Base-by-base conservation (phyloP, 37 sponge, comb jelly and placozoan genomes). In the Geodia barretti region DNA sequence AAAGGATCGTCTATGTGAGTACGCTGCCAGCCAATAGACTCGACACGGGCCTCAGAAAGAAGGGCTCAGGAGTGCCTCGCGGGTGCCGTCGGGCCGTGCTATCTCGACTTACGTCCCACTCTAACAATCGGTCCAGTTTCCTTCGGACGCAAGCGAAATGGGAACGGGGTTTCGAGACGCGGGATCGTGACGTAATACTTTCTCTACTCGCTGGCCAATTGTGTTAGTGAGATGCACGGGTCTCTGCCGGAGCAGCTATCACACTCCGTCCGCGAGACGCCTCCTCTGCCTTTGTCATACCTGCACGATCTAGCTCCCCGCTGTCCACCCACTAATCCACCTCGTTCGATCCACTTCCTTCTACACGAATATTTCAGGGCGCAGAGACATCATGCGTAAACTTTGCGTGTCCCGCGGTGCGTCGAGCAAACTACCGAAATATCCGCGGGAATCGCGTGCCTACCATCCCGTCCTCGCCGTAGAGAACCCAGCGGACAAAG, bases 231-330 rank as follows among this genome's bases (percentile, higher is more conserved):
- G 39, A 8, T 20, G 0, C 70, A 81, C 82, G 41, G 58, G 14
- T 43, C 32, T 41, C 76, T 87, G 9, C 82, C 88, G 34, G 82
- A 87, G 25, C 75, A 87, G 62, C 37, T 81, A 20, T 59, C 41
- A 60, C 69, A 84, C 47, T 70, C 82, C 42, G 61, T 87, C 25
- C 62, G 81, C 63, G 39, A 34, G 25, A 76, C 81, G 23, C 72
- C 82, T 9, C 62, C 88, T 5, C 31, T 75, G 37, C 77, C 72
- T 21, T 41, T 87, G 82, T 47, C 76, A 26, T 87, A 87, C 76
- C 70, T 87, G 37, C 88, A 87, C 63, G 39, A 62, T 8, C 62
- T 5, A 11, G n/a, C 68, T 1, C 87, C 87, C 5, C 86, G 80
- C 30, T 36, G 75, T 23, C 33, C 64, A 0, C 88, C 81, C 42